phyloP scores from a whole-genome alignment of 2,797 vertebrate species.

The Helostoma temminkii region DNA sequence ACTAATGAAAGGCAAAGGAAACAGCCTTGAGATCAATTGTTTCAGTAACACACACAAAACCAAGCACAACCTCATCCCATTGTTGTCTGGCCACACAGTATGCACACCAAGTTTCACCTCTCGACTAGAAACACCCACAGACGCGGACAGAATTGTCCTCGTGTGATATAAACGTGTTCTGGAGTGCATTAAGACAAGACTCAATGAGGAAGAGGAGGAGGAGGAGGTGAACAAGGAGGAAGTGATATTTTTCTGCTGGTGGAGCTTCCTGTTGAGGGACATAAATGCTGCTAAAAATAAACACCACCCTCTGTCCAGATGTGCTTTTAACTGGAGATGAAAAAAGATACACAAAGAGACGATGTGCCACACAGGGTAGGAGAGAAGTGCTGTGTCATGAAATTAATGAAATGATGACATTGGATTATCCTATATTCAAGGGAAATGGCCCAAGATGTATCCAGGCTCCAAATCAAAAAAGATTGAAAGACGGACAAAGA shows the following conservation, averaged over 20 bases:
- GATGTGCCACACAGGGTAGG: constrained; percentile 11
- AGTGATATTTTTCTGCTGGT: constrained; percentile 72
- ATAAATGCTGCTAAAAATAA: constrained; percentile 85
- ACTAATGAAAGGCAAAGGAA: constrained; percentile 70
- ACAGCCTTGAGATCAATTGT: constrained; percentile 64
- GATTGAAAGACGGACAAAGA: neutral
- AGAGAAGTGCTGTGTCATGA: neutral
- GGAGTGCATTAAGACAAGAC: constrained; percentile 71
- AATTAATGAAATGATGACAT: constrained; percentile 25
- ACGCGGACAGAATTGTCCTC: constrained; percentile 45
- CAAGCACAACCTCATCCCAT: constrained; percentile 59
- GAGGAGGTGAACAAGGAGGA: constrained; percentile 59
- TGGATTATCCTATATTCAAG: neutral
- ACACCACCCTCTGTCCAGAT: constrained; percentile 75
- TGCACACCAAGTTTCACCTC: constrained; percentile 56
- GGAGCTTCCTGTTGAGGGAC: constrained; percentile 80
- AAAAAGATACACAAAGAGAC: constrained; percentile 25
- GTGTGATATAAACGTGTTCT: constrained; percentile 73
- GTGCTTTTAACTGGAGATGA: constrained; percentile 71
- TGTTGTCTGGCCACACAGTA: constrained; percentile 66
- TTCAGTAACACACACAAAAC: constrained; percentile 36
- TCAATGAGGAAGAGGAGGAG: constrained; percentile 50
- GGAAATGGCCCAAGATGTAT: constrained; percentile 18
- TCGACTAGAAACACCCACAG: constrained; percentile 51
- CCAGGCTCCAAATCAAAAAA: neutral